phyloP scores from a whole-genome alignment of 2,113 vertebrate species.

The Harpagus bidentatus region DNA sequence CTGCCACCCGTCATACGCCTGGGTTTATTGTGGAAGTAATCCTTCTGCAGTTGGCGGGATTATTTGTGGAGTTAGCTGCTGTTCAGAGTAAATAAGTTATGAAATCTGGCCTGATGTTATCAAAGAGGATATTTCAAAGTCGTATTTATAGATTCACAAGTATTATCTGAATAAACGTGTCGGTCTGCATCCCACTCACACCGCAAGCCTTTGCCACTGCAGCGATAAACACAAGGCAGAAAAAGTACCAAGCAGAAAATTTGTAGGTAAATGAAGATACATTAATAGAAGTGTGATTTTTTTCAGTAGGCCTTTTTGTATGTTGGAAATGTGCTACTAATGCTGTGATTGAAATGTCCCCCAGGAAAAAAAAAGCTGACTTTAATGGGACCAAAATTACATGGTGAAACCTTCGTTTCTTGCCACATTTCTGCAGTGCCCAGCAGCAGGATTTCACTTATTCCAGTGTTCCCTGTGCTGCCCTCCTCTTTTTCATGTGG shows the following conservation, averaged over 20 bases:
- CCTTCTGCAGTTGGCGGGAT: background rate
- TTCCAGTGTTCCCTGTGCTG: background rate
- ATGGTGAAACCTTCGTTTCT: background rate
- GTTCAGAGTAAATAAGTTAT: slow-evolving; percentile 12
- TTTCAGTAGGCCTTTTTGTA: background rate
- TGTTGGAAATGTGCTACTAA: background rate
- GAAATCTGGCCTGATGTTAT: slow-evolving; percentile 15
- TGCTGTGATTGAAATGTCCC: background rate
- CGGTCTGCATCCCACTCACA: rapidly evolving
- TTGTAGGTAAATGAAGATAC: background rate
- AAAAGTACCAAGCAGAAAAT: background rate
- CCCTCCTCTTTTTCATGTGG: background rate
- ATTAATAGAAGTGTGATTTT: background rate
- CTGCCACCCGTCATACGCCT: rapidly evolving
- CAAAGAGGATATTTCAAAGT: background rate
- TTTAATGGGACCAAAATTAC: background rate
- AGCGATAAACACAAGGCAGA: background rate
- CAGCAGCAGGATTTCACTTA: background rate
- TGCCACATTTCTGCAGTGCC: background rate
- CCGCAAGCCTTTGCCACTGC: rapidly evolving
- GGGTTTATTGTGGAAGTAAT: background rate
- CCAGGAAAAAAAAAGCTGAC: background rate
- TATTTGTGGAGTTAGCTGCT: background rate
- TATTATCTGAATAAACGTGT: background rate
- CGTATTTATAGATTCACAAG: background rate